Evolutionary conservation across 2,888 invertebrate genomes (phyloP), one percentile per base, ranked within the genome.

Genomic region (Ceratothoa steindachneri): DNA sequence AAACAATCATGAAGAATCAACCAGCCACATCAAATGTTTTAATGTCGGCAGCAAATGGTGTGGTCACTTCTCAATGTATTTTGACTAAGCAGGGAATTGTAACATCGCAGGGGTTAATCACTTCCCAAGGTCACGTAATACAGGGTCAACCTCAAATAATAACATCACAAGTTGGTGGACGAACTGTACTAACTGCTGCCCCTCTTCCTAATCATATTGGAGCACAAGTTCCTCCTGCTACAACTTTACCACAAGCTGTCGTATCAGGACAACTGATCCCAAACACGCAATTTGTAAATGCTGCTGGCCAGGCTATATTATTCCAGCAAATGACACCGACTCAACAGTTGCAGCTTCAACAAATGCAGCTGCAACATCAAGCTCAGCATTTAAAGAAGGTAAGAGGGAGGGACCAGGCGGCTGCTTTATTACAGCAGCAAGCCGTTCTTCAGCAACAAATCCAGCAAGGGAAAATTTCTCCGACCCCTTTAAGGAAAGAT

Each of bases 321-420:
- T 71, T 77, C 71, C 77, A 77, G 71, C 73, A 77, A 29, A 73
- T 77, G 77, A 77, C 77, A 2, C 77, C 71, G 19, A 73, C 77
- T 22, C 77, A 77, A 67, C 77, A 77, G 69, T 70, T 81, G 78
- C 82, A 83, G 77, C 81, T 83, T 74, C 82, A 83, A 68, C 83
- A 83, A 80, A 85, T 84, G 84, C 84, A 84, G 72, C 81, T 84
- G 60, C 84, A 84, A 78, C 85, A 85, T 77, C 84, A 85, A 81
- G 84, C 84, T 74, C 84, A 85, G 74, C 85, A 85, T 77, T 80
- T 84, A 72, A 85, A 84, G 81, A 85, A 85, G 81, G 83, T 84
- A 75, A 82, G 84, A 72, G 81, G 84, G 2, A 73, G 75, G 66
- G 79, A 79, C 69, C 76, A 76, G 28, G 76, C 79, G 0, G 74